Base-by-base conservation (phyloP, 2,888 invertebrate genomes). In the Ischnus inquisitorius region DNA sequence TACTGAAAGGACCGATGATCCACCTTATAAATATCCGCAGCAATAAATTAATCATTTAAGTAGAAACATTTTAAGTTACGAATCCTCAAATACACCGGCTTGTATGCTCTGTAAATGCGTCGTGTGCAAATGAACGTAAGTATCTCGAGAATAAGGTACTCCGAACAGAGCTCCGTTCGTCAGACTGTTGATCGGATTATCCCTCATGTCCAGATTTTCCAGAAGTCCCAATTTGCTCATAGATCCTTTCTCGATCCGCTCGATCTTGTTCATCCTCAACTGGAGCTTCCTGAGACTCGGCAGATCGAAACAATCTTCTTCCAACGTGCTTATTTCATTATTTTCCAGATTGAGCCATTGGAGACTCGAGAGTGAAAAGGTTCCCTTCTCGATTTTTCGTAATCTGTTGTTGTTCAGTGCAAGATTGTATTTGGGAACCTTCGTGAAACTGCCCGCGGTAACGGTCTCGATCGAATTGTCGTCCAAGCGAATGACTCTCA, bases 401-500 rank as follows among this genome's bases (percentile, higher is more conserved):
- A 54, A 19, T 8, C 12, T 3, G 54, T 54, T 54, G 1, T 54
- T 19, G 2, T 10, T 2, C 19, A 54, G 19, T 19, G 3, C 16
- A 3, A 54, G 54, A 54, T 19, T 54, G 19, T 10, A 12, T 19
- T 12, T 54, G 8, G 54, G 54, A 2, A 22, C 54, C 10, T 19
- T 19, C 10, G 19, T 19, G 22, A 54, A 54, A 1, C 19, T 54
- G 10, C 22, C 54, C 4, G 54, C 34, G 34, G 34, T 34, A 4
- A 34, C 34, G 8, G 34, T 34, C 8, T 34, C 34, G 34, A 34
- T 34, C 34, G 8, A 34, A 75, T 94, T 94, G 75, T 93, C 90
- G 84, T 94, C 94, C 64, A 94, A 84, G 71, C 94, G 91, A 34
- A 94, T 87, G 54, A 93, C 92, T 69, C 93, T 92, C 64, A 94